A percentile compares a stretch with the other conserved stretches of the same genome.
These are phyloP conservation scores for Drosophila tani DNA, from an alignment of 1,140 invertebrate genomes.

Conservation along the genomic window DNA sequence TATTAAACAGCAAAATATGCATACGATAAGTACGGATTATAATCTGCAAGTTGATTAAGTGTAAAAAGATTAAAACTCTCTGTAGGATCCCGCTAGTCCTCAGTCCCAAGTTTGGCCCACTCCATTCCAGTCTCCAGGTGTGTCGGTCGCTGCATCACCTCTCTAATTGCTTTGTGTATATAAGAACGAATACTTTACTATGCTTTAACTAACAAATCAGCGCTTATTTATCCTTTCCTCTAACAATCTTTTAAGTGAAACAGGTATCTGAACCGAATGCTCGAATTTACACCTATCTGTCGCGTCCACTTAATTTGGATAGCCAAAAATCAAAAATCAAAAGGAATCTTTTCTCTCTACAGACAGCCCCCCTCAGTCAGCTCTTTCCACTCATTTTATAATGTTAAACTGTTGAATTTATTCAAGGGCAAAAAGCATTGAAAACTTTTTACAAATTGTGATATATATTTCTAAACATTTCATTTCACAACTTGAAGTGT, in stretches of 20 bases:
- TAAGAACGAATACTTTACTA: conserved; percentile 39
- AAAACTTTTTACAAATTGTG: conserved; percentile 83
- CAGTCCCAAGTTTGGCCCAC: conserved; percentile 27
- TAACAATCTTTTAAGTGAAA: conserved; percentile 20
- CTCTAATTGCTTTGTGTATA: conserved; percentile 71
- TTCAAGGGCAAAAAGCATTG: conserved; percentile 65
- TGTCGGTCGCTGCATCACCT: conserved; percentile 57
- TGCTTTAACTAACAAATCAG: conserved; percentile 31
- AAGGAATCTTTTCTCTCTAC: conserved; percentile 46
- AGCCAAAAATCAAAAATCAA: conserved; percentile 78
- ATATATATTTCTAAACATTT: conserved; percentile 83
- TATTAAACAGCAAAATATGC: conserved; percentile 68
- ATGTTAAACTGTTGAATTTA: conserved; percentile 61
- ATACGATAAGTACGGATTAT: conserved; percentile 62
- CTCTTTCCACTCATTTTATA: conserved; percentile 55
- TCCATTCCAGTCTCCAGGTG: conserved; percentile 13
- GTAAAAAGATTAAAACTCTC: conserved; percentile 65
- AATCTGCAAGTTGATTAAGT: conserved; percentile 63
- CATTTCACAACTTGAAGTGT: conserved; percentile 76
- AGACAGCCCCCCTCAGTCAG: conserved; percentile 26
- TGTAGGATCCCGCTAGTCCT: conserved; percentile 35
- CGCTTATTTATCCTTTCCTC: conserved; percentile 25
- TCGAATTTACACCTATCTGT: conserved; percentile 63
- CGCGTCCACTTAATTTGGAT: conserved; percentile 48
- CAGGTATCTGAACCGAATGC: conserved; percentile 50